Percentiles rank a stretch among this genome's conserved stretches.
Evolutionary conservation across 2,797 vertebrate species (phyloP).

Genomic region (Crocodylus rhombifer): DNA sequence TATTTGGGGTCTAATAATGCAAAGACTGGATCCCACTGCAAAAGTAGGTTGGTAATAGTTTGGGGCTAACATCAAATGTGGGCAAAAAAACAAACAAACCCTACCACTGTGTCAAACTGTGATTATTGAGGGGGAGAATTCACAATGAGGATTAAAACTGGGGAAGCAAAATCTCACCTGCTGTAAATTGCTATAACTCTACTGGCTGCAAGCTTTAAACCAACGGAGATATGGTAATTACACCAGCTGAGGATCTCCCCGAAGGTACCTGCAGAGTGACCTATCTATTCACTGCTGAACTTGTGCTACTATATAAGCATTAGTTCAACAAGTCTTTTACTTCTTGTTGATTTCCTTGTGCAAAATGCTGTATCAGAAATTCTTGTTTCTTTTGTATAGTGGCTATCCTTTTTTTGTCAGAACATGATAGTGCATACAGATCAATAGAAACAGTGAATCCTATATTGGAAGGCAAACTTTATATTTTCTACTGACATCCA

Average conservation of each 20-base stretch:
- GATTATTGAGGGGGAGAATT: neutral
- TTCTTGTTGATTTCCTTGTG: neutral
- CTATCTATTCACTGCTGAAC: neutral
- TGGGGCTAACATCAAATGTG: neutral
- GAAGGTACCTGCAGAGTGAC: neutral
- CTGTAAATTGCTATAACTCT: neutral
- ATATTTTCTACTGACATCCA: neutral
- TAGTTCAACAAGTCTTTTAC: neutral
- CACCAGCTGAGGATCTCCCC: neutral
- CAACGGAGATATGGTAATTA: neutral
- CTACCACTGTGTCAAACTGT: neutral
- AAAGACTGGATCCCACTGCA: neutral
- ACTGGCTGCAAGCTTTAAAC: neutral
- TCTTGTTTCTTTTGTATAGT: fast-evolving
- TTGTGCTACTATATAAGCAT: neutral
- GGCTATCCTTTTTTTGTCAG: neutral
- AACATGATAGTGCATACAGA: neutral
- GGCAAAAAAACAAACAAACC: neutral
- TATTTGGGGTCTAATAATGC: neutral
- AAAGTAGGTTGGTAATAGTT: neutral
- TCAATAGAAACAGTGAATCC: neutral
- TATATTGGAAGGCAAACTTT: neutral
- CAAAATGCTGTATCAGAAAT: neutral
- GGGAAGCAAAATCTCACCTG: neutral
- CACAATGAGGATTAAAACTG: fast-evolving